Evolutionary conservation across 2,888 invertebrate genomes (phyloP).

Genomic region (Leptarthrus brevirostris): DNA sequence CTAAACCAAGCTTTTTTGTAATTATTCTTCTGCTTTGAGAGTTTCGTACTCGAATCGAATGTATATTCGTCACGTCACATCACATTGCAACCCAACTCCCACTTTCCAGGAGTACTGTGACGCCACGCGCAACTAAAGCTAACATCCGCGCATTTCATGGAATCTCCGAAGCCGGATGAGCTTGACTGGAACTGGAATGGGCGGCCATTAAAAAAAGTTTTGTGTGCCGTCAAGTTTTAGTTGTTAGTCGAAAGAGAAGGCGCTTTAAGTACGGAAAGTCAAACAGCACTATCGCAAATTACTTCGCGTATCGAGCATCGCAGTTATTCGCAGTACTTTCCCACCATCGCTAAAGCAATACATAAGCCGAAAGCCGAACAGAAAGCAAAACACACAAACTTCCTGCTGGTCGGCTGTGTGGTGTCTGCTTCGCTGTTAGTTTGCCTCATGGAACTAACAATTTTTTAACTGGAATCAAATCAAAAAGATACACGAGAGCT

Average conservation of each 20-base stretch:
- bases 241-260: no score
- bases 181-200: constrained; percentile 20
- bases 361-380: no score
- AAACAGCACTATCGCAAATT: no score
- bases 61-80: neutral
- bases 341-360: no score
- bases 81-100: constrained; percentile 41
- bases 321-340: no score
- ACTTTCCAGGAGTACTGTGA: constrained; percentile 16
- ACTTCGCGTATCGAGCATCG: no score
- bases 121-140: constrained; percentile 1
- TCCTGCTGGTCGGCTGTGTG: no score
- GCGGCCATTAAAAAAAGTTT: neutral
- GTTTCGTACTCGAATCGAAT: no score
- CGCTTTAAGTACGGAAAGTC: no score
- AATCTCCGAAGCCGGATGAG: constrained; percentile 34
- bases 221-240: constrained; percentile 5
- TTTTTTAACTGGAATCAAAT: constrained; percentile 24
- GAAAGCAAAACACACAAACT: no score
- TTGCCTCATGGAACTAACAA: constrained; percentile 31
- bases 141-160: constrained; percentile 18
- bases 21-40: no score
- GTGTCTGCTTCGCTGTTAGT: neutral
- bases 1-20: constrained; percentile 19
- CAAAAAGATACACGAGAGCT: constrained; percentile 29